Base-by-base conservation (phyloP, 1,140 invertebrate species). In the Papilio machaon region DNA sequence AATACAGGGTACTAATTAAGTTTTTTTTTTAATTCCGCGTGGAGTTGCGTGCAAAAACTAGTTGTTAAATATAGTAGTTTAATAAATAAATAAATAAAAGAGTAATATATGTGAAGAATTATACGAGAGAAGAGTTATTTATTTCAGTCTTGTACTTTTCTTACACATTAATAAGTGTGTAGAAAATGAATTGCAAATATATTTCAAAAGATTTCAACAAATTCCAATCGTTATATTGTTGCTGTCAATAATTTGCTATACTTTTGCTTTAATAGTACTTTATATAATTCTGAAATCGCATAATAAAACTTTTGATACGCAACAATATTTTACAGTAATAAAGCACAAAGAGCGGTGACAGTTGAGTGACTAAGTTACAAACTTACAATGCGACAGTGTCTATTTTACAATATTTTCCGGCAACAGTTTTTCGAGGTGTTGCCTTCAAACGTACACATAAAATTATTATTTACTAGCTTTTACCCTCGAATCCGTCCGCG, bases 331-430 rank as follows among this genome's bases (percentile, higher is more conserved):
- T 17, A 6, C 4, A 35, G 0, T n/a, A 17, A 35, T 67, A 70
- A 70, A 70, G 11, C 23, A 70, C 64, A 70, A 70, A 70, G 64
- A 70, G 6, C 30, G n/a, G 64, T 38, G 64, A 70, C 35, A 70
- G 30, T 30, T 30, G 6, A 67, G 23, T 13, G 30, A 9, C 2
- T 64, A 60, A 54, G 54, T 58, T 58, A 10, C 10, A 15, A 67
- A 17, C 64, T 17, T 35, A 67, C 9, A 64, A 30, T 23, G 52
- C 13, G 5, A 43, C 23, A 30, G 23, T 30, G 38, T 2, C 38
- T 2, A 43, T 4, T 4, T 43, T 43, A 7, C 38, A 43, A 43
- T 43, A 4, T 43, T 43, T 43, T 43, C 38, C 4, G 7, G 38
- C 38, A 43, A 43, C 1, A 54, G 15, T 54, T 17, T 17, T 54